A percentile compares a stretch with the other conserved stretches of the same genome.
Conservation (phyloP, 2,113 vertebrate genomes). For the Mungos mungo region DNA sequence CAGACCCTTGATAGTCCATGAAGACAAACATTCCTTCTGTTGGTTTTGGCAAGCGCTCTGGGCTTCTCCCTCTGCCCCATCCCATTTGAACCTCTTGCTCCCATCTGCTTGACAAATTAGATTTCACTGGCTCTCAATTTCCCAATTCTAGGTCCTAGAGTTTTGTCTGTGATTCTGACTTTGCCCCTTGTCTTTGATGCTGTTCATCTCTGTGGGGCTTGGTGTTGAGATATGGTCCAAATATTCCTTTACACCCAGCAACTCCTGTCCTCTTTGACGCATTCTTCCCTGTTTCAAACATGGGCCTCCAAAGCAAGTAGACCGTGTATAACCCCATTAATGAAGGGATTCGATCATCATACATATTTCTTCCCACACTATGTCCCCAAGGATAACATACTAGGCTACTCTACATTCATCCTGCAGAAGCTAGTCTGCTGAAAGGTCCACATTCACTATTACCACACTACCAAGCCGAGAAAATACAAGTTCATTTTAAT, state of each 20-base stretch:
- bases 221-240: not conserved
- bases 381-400: not conserved
- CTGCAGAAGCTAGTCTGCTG: not conserved
- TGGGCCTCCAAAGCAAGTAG: not conserved
- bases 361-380: not conserved
- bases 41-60: not conserved
- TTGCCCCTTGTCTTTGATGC: not conserved
- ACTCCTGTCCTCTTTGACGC: not conserved
- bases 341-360: not conserved
- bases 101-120: not conserved
- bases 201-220: not conserved
- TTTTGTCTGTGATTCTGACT: not conserved
- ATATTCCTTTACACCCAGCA: fast-evolving
- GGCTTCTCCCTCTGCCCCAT: not conserved
- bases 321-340: not conserved
- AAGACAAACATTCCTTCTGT: not conserved
- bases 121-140: not conserved
- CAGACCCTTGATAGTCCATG: not conserved
- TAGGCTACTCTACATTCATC: not conserved
- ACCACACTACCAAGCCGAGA: not conserved
- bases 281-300: not conserved
- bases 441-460: not conserved
- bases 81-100: not conserved
- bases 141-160: not conserved
- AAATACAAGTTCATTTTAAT: not conserved